Conservation (phyloP, 1,140 invertebrate genomes). For the Zophobas morio region DNA sequence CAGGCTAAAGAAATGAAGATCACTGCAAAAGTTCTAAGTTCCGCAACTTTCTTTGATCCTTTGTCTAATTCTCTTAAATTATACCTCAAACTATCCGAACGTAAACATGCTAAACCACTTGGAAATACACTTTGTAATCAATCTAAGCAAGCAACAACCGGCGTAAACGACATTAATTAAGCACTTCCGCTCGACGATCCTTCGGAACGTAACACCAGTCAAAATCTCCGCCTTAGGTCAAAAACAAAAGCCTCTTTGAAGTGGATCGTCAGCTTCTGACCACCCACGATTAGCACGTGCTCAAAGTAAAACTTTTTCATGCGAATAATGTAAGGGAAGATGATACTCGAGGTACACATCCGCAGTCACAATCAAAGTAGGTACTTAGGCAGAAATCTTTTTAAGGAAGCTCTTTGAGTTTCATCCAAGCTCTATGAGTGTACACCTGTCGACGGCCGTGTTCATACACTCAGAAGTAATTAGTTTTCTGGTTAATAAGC, state of each 20-base stretch:
- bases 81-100: too few species aligned
- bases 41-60: too few species aligned
- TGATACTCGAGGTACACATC: slow-evolving; percentile 33
- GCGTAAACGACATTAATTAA: background rate
- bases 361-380: slow-evolving; percentile 39
- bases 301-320: slow-evolving; percentile 7
- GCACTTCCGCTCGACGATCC: background rate
- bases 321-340: slow-evolving; percentile 24
- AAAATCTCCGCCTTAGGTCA: slow-evolving; percentile 1
- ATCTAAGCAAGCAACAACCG: background rate
- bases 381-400: slow-evolving; percentile 10
- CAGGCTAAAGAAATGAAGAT: too few species aligned
- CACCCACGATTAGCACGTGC: slow-evolving; percentile 24
- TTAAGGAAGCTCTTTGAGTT: slow-evolving; percentile 30
- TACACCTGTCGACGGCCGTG: slow-evolving; percentile 29
- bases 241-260: slow-evolving; percentile 3
- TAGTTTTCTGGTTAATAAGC: slow-evolving; percentile 50
- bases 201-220: slow-evolving; percentile 7
- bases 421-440: slow-evolving; percentile 10
- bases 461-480: slow-evolving; percentile 48
- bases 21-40: too few species aligned
- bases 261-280: background rate
- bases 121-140: too few species aligned
- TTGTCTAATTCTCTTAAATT: too few species aligned
- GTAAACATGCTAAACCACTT: too few species aligned